Evolutionary conservation across 2,888 invertebrate genomes (phyloP), one percentile per base, ranked within the genome.

Genomic region (Temnothorax ravouxi): DNA sequence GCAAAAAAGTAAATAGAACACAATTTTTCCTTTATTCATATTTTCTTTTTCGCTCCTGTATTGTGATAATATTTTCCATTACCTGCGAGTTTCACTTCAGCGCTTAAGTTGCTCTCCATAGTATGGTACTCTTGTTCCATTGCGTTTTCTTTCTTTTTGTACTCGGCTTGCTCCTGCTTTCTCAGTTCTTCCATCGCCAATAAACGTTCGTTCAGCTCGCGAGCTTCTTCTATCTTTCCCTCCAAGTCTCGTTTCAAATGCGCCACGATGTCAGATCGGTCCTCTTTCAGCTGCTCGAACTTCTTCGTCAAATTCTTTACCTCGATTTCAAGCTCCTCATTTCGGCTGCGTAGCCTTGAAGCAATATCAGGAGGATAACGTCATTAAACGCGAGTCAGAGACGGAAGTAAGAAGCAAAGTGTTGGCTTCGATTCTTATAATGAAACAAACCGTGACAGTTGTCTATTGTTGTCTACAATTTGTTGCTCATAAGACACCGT

Each of bases 91-190:
- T 98, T 98, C 76, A 98, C 98, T 96, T 99, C 98, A 0, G 98
- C 98, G 3, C 97, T 97, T 5, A 98, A 95, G 92, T 98, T 97
- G 91, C 98, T 98, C 90, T 98, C 97, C 96, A 97, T 97, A 34
- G 96, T 96, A 81, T 96, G 96, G 91, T 97, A 98, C 93, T 98
- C 96, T 91, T 96, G 95, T 94, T 98, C 96, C 94, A 98, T 95
- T 92, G 97, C 96, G n/a, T 95, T 95, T 38, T 97, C 96, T 87
- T 96, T 96, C 88, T 96, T 96, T 77, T 95, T 95, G 88, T 96
- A 97, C 91, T 96, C 96, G 84, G 96, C 96, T 18, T 96, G 96
- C 95, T 98, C 98, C 34, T 96, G 96, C 90, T 97, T 96, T 85
- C 97, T 96, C 0, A 96, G 95, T 91, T 97, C 96, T 93, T 98